Percentiles rank a stretch among this genome's conserved stretches.
Evolutionary conservation across 2,797 vertebrate species (phyloP).

Genomic region (Mastacembelus armatus): DNA sequence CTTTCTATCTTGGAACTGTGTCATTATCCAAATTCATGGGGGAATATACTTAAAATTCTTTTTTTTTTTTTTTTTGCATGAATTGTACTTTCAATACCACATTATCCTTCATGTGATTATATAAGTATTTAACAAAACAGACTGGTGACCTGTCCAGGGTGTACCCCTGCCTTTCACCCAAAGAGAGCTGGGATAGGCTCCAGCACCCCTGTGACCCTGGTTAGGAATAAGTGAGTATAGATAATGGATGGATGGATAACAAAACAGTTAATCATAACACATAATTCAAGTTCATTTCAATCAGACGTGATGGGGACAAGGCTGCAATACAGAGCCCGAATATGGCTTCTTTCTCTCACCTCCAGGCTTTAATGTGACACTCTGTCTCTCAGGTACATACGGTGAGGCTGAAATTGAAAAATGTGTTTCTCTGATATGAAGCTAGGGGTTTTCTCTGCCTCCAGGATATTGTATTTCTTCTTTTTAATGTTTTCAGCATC

Average conservation of each 20-base stretch:
- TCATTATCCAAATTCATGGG: not conserved
- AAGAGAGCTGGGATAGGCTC: too few relatives aligned
- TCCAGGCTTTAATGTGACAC: not conserved
- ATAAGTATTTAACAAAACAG: too few relatives aligned
- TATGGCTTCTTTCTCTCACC: not conserved
- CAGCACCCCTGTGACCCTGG: too few relatives aligned
- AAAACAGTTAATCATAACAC: too few relatives aligned
- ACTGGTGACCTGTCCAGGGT: too few relatives aligned
- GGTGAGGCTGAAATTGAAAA: conserved; percentile 37
- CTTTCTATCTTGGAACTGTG: not conserved
- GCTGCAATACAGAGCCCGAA: not conserved
- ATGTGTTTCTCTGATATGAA: not conserved
- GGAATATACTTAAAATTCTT: not conserved
- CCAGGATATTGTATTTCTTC: conserved; percentile 3
- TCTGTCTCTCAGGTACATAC: conserved; percentile 6
- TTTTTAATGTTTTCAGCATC: not conserved
- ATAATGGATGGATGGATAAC: too few relatives aligned
- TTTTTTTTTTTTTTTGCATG: too few relatives aligned
- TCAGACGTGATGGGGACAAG: not conserved
- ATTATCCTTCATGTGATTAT: too few relatives aligned
- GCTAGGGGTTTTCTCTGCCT: conserved; percentile 18
- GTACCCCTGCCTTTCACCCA: too few relatives aligned
- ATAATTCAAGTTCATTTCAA: not conserved
- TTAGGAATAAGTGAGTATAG: too few relatives aligned
- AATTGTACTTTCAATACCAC: not conserved